These are phyloP conservation scores for Notospermus geniculatus DNA, from an alignment of 1,140 invertebrate species.

Conservation along the genomic window DNA sequence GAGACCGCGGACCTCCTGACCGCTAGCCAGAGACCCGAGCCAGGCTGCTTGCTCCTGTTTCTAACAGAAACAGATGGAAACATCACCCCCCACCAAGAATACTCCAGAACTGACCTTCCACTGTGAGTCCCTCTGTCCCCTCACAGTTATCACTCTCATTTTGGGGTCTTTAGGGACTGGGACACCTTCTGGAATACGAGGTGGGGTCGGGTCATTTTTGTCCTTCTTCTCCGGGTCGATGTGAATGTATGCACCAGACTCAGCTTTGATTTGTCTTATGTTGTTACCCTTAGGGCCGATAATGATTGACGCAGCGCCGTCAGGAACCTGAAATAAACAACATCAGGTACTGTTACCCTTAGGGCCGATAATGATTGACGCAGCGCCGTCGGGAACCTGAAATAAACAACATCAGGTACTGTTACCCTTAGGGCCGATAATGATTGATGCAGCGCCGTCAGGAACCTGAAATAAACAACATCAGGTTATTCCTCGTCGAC, in stretches of 20 bases:
- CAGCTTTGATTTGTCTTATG: conserved; percentile 1
- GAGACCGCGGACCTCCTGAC: too few relatives aligned
- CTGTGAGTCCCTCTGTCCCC: not conserved
- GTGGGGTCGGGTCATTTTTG: conserved; percentile 7
- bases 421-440: not conserved
- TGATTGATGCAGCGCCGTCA: not conserved
- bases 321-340: not conserved
- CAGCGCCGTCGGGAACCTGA: conserved; percentile 2
- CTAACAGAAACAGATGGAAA: too few relatives aligned
- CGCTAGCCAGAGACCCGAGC: too few relatives aligned
- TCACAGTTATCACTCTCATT: conserved; percentile 1
- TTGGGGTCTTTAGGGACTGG: conserved; percentile 6
- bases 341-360: not conserved
- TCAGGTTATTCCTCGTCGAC: not conserved
- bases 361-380: not conserved
- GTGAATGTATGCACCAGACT: conserved; percentile 3
- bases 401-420: not conserved
- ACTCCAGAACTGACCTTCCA: conserved; percentile 1
- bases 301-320: conserved; percentile 8
- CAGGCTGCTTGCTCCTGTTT: too few relatives aligned
- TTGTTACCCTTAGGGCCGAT: conserved; percentile 7
- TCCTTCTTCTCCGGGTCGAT: conserved; percentile 8
- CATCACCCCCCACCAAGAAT: too few relatives aligned
- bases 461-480: not conserved
- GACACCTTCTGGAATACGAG: conserved; percentile 4